Conservation (phyloP, 2,888 invertebrate genomes). For the Dicyrtomina minuta region DNA sequence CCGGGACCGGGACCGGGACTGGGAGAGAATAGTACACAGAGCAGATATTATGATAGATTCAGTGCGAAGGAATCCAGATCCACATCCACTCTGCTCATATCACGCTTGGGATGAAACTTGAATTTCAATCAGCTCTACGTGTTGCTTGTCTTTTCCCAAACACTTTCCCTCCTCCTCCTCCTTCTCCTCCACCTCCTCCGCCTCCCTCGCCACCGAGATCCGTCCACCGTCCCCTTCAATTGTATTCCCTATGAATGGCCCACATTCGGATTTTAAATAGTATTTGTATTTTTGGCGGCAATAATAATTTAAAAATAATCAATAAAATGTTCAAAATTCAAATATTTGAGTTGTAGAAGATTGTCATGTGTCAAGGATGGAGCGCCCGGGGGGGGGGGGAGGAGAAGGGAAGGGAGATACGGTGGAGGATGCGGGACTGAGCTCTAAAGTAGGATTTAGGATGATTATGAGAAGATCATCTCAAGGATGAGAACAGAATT, state of each 20-base stretch:
- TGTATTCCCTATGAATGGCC: background rate
- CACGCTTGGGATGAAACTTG: constrained; percentile 30
- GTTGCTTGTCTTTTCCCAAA: constrained; percentile 33
- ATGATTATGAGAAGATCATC: too few relatives aligned
- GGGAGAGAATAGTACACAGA: background rate
- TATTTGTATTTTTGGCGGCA: too few relatives aligned
- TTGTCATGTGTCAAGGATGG: too few relatives aligned
- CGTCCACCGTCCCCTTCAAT: background rate
- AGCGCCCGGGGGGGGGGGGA: too few relatives aligned
- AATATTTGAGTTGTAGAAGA: too few relatives aligned
- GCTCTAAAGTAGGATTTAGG: too few relatives aligned
- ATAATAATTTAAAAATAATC: too few relatives aligned
- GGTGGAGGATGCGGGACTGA: too few relatives aligned
- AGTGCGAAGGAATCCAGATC: background rate
- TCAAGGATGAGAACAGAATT: too few relatives aligned
- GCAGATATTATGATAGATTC: too few relatives aligned
- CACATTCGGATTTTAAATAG: constrained; percentile 28
- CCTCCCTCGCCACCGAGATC: constrained; percentile 11
- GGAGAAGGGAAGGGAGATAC: too few relatives aligned
- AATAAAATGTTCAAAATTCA: too few relatives aligned
- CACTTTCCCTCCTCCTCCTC: constrained; percentile 4
- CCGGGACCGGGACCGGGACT: background rate
- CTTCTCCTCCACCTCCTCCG: constrained; percentile 8
- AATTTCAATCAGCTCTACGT: constrained; percentile 41
- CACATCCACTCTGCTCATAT: constrained; percentile 2